Evolutionary conservation across 2,888 invertebrate genomes (phyloP).

Genomic region (Nymphalis polychloros): DNA sequence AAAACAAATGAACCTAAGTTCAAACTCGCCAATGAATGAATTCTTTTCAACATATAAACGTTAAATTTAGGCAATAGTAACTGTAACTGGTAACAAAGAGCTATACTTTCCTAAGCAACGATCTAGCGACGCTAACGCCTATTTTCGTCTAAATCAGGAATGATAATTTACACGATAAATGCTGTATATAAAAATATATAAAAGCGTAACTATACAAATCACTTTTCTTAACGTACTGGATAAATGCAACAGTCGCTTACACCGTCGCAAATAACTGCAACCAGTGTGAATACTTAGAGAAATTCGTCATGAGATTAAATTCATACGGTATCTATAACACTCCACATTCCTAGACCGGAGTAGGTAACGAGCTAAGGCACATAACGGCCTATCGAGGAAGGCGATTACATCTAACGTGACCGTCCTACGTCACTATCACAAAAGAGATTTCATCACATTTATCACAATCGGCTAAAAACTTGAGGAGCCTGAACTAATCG

Average conservation of each 20-base stretch:
- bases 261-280: conserved; percentile 57
- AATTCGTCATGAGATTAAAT: conserved; percentile 60
- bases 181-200: conserved; percentile 71
- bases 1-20: conserved; percentile 27
- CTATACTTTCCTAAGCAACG: conserved; percentile 50
- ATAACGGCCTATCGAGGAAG: conserved; percentile 50
- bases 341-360: conserved; percentile 48
- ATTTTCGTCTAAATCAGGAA: conserved; percentile 58
- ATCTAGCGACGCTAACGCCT: conserved; percentile 42
- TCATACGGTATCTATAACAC: conserved; percentile 49
- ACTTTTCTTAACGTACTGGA: conserved; percentile 71
- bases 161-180: conserved; percentile 72
- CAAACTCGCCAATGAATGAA: conserved; percentile 23
- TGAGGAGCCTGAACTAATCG: conserved; percentile 31
- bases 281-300: conserved; percentile 66
- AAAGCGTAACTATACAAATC: conserved; percentile 76
- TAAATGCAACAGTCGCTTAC: conserved; percentile 73
- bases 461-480: conserved; percentile 71
- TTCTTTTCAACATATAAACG: conserved; percentile 24
- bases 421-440: conserved; percentile 78
- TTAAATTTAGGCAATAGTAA: conserved; percentile 59
- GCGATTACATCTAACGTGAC: conserved; percentile 76
- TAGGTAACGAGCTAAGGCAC: conserved; percentile 61
- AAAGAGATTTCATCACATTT: conserved; percentile 76
- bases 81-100: conserved; percentile 76